These are phyloP conservation scores for Halocaridina rubra DNA, from an alignment of 2,888 invertebrate genomes.

Conservation along the genomic window DNA sequence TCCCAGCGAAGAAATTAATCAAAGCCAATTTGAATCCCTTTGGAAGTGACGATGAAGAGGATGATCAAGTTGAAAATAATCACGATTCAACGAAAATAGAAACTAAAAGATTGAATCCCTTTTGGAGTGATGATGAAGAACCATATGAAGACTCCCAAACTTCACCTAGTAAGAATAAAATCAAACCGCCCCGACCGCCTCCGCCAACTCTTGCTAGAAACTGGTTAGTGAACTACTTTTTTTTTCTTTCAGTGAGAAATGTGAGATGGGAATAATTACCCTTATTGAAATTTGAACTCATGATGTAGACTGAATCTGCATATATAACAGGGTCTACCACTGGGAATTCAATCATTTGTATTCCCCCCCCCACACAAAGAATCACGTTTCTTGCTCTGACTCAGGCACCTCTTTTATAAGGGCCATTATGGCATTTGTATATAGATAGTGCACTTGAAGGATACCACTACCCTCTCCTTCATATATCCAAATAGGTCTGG, in stretches of 20 bases:
- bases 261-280: too few species aligned
- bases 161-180: conserved; percentile 26
- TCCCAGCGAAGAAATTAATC: conserved; percentile 25
- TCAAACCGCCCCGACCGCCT: conserved; percentile 66
- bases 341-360: too few species aligned
- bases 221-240: conserved; percentile 2
- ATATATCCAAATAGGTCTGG: too few species aligned
- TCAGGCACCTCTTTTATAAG: too few species aligned
- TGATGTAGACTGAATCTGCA: too few species aligned
- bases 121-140: conserved; percentile 63
- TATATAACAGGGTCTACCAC: too few species aligned
- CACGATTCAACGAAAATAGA: background rate
- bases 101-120: conserved; percentile 53
- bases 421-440: too few species aligned
- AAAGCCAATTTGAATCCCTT: conserved; percentile 76
- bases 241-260: background rate
- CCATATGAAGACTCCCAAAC: background rate
- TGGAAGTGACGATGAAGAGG: conserved; percentile 76
- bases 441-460: too few species aligned
- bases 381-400: too few species aligned
- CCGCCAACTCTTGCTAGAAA: conserved; percentile 66
- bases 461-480: too few species aligned
- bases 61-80: conserved; percentile 45
- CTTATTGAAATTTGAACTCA: too few species aligned
- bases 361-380: background rate